Evolutionary conservation across 1,140 invertebrate species (phyloP).

Genomic region (Yoshiicerus persimilis): DNA sequence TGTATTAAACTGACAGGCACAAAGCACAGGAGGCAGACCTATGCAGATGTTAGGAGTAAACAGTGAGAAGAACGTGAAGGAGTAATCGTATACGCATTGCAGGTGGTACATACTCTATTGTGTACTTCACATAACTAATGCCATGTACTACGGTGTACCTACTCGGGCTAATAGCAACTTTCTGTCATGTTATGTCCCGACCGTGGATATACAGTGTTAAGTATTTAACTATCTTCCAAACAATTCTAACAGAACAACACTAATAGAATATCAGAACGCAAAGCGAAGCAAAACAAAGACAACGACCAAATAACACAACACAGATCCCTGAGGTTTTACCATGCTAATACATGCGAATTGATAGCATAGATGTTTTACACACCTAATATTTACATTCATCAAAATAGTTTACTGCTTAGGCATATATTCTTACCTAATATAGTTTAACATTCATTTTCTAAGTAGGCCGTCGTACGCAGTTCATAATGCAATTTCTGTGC

Average conservation of each 20-base stretch:
- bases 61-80: not conserved
- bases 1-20: not conserved
- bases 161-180: not conserved
- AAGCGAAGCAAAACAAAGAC: too few species aligned
- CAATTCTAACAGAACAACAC: too few species aligned
- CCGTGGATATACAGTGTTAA: too few species aligned
- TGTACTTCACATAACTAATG: not conserved
- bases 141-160: not conserved
- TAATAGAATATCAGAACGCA: too few species aligned
- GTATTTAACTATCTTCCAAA: too few species aligned
- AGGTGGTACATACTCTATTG: too few species aligned
- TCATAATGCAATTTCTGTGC: not conserved
- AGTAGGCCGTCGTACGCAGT: not conserved
- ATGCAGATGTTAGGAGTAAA: not conserved
- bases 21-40: not conserved
- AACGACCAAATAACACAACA: too few species aligned
- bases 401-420: not conserved
- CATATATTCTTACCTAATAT: not conserved
- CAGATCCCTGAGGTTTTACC: too few species aligned
- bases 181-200: too few species aligned
- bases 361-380: not conserved
- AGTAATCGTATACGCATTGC: not conserved
- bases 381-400: not conserved
- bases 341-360: too few species aligned
- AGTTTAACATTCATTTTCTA: not conserved